Conservation (phyloP, 2,888 invertebrate genomes). For the Idaea aversata region DNA sequence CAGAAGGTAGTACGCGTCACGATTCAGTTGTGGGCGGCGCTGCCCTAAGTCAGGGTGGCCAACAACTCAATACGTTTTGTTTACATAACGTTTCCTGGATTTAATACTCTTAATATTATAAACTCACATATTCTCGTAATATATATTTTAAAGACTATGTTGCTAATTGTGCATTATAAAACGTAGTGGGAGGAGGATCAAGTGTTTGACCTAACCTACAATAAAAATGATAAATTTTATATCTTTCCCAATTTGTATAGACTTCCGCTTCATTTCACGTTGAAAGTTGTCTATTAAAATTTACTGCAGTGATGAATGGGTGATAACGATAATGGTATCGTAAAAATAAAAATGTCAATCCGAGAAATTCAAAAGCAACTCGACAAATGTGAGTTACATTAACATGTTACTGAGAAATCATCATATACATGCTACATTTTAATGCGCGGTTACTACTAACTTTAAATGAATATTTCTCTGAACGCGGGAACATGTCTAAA, state of each 20-base stretch:
- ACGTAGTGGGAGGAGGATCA: neutral
- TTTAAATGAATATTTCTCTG: constrained; percentile 18
- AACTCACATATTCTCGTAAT: neutral
- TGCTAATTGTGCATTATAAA: neutral
- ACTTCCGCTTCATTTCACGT: neutral
- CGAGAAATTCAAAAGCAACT: constrained; percentile 19
- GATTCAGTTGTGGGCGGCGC: constrained; percentile 56
- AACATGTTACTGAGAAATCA: constrained; percentile 21
- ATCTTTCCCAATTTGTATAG: neutral
- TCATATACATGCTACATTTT: constrained; percentile 27
- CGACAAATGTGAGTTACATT: constrained; percentile 17
- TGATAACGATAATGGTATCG: constrained; percentile 4
- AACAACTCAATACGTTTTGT: constrained; percentile 67
- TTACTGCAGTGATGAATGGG: neutral
- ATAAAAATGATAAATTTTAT: constrained; percentile 1
- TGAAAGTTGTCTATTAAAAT: neutral
- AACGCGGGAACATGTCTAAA: constrained; percentile 14
- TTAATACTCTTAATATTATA: constrained; percentile 38
- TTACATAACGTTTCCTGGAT: constrained; percentile 64
- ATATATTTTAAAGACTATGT: neutral
- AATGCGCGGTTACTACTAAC: constrained; percentile 19
- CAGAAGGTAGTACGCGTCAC: constrained; percentile 68
- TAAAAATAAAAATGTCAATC: constrained; percentile 16
- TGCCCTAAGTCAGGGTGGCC: constrained; percentile 66
- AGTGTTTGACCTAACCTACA: neutral